Conservation (phyloP, 2,888 invertebrate species). For the Phyllotreta cruciferae region DNA sequence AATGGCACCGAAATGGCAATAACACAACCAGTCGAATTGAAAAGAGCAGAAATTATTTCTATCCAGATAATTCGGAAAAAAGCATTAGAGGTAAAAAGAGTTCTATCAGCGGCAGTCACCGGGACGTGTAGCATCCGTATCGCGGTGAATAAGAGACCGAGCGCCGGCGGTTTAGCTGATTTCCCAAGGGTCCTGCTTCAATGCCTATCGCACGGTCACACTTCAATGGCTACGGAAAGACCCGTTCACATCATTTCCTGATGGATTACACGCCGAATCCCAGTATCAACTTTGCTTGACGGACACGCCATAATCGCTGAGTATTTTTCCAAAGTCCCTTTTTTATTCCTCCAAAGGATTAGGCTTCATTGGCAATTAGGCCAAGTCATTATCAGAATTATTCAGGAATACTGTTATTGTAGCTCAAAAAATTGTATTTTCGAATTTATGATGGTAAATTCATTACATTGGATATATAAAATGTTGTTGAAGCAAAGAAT, state of each 20-base stretch:
- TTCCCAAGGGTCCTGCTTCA: constrained; percentile 58
- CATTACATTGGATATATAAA: too few relatives aligned
- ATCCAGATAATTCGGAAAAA: constrained; percentile 20
- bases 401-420: too few relatives aligned
- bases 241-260: constrained; percentile 49
- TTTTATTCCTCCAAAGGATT: constrained; percentile 12
- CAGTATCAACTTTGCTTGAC: constrained; percentile 43
- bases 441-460: too few relatives aligned
- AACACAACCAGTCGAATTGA: neutral
- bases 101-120: constrained; percentile 30
- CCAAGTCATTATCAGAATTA: neutral
- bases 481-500: too few relatives aligned
- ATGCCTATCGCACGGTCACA: constrained; percentile 61
- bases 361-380: constrained; percentile 2
- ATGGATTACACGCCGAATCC: constrained; percentile 49
- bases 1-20: neutral
- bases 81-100: constrained; percentile 28
- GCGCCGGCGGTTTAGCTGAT: constrained; percentile 51
- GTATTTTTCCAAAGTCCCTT: constrained; percentile 10
- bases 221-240: constrained; percentile 60
- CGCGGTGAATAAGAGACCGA: constrained; percentile 19
- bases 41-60: constrained; percentile 1
- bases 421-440: too few relatives aligned
- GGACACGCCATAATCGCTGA: constrained; percentile 42
- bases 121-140: constrained; percentile 18